A percentile compares a stretch with the other conserved stretches of the same genome.
These are phyloP conservation scores for Hyperoplus immaculatus DNA, from an alignment of 2,797 vertebrate species.

Conservation along the genomic window DNA sequence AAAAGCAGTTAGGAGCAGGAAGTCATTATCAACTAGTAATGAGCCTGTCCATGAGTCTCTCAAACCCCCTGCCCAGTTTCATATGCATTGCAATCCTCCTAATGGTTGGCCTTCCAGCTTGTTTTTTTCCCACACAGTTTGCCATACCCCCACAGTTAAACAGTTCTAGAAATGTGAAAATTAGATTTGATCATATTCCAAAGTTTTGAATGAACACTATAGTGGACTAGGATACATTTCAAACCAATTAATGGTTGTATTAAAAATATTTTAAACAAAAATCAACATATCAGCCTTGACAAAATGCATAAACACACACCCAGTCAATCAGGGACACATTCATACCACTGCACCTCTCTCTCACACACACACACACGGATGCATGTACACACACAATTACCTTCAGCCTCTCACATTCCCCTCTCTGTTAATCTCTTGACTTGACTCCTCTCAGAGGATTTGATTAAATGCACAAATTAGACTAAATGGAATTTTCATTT, in stretches of 20 bases:
- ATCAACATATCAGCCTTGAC: not conserved
- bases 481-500: slow-evolving; percentile 62
- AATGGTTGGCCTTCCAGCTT: slow-evolving; percentile 19
- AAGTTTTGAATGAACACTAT: not conserved
- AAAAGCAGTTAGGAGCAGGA: slow-evolving; percentile 22
- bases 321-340: slow-evolving; percentile 37
- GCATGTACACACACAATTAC: slow-evolving; percentile 43
- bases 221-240: not conserved
- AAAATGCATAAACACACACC: slow-evolving; percentile 12
- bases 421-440: slow-evolving; percentile 48
- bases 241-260: not conserved
- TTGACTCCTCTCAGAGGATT: slow-evolving; percentile 51
- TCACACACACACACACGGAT: slow-evolving; percentile 10
- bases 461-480: slow-evolving; percentile 59
- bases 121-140: slow-evolving; percentile 25
- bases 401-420: slow-evolving; percentile 34
- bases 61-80: slow-evolving; percentile 20
- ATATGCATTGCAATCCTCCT: slow-evolving; percentile 36
- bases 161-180: not conserved
- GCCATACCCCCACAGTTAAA: not conserved
- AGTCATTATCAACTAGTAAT: slow-evolving; percentile 30
- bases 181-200: not conserved
- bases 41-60: slow-evolving; percentile 15
- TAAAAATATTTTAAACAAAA: slow-evolving; percentile 4
- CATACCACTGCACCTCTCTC: slow-evolving; percentile 12